These are phyloP conservation scores for Alethe castanea DNA, from an alignment of 2,113 vertebrate species.

Conservation along the genomic window DNA sequence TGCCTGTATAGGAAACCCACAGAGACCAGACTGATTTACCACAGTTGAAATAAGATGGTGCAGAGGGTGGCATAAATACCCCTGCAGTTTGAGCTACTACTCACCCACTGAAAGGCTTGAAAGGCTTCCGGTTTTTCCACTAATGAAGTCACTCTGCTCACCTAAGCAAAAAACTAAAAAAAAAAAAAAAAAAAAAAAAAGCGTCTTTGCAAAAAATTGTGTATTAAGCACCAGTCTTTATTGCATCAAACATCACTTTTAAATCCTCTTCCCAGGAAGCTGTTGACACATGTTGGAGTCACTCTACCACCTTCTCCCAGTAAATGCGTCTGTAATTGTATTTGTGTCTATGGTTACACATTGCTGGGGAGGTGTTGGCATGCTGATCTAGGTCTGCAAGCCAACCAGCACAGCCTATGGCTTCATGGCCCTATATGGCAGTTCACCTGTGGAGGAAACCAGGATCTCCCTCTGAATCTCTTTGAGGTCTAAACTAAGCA, in stretches of 20 bases:
- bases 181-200: background rate
- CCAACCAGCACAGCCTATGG: background rate
- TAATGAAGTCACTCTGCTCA: background rate
- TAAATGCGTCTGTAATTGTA: background rate
- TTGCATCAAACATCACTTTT: background rate
- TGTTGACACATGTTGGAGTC: background rate
- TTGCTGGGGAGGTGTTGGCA: conserved; percentile 41
- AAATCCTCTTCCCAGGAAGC: background rate
- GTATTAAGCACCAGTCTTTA: background rate
- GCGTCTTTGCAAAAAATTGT: background rate
- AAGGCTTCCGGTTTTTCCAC: background rate
- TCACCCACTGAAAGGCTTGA: background rate
- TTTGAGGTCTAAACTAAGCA: background rate
- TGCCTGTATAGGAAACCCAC: background rate
- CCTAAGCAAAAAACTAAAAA: background rate
- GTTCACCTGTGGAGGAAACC: conserved; percentile 5
- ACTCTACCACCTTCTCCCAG: background rate
- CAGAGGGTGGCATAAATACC: background rate
- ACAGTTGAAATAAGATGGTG: background rate
- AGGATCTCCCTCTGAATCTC: background rate
- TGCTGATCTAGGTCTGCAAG: background rate
- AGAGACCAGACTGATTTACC: background rate
- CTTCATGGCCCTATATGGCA: background rate
- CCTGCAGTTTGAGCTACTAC: background rate
- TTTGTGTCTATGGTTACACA: conserved; percentile 22